Base-by-base conservation (phyloP, 2,888 invertebrate species). In the Plutella xylostella region DNA sequence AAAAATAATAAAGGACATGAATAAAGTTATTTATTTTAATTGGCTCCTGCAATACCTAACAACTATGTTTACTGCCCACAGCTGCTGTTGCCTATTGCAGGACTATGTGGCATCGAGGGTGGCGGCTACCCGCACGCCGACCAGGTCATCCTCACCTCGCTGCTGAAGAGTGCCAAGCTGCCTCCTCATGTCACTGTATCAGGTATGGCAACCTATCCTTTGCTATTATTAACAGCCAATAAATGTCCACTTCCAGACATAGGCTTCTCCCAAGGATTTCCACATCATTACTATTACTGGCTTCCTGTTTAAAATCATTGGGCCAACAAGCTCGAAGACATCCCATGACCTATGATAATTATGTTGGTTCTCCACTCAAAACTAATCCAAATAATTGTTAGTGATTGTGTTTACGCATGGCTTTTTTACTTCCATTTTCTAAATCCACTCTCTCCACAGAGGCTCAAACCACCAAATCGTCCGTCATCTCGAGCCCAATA, bases 51-150 rank as follows among this genome's bases (percentile, higher is more conserved):
- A n/a, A n/a, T n/a, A n/a, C n/a, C n/a, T n/a, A n/a, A n/a, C n/a
- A n/a, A n/a, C n/a, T n/a, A n/a, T n/a, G n/a, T n/a, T n/a, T n/a
- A n/a, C n/a, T n/a, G n/a, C 61, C 62, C 50, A 62, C 85, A 91
- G 86, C 76, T 92, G 49, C 80, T 92, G 52, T 84, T 89, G 31
- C 88, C 92, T 19, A 86, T 92, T 54, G 89, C 89, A 61, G 90
- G 89, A 45, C 72, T 92, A 31, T 92, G 92, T 68, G 89, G 88
- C 47, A 89, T 89, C 25, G 86, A 87, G 30, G 86, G 86, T 31
- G 88, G 87, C 33, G 88, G 89, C 49, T 87, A 93, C 50, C 88
- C 90, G 18, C 88, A 90, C 56, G 87, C 91, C 21, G 96, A 96
- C 70, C 87, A 92, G 65, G 86, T 90, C 42, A 88, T 90, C 30